Percentiles rank a stretch among this genome's conserved stretches.
phyloP scores from a whole-genome alignment of 2,797 vertebrate genomes.

The Hybognathus amarus region DNA sequence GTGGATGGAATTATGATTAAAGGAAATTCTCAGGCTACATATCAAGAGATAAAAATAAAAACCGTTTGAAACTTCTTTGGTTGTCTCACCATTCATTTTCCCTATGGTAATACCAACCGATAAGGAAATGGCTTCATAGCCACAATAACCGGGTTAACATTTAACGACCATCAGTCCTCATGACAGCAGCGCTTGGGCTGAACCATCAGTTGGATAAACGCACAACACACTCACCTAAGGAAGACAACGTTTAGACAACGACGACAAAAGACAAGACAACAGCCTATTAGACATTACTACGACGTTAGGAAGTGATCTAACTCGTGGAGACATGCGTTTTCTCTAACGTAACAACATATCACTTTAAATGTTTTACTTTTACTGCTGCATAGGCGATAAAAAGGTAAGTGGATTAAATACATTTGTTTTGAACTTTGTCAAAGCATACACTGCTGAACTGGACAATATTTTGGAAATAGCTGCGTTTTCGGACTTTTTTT shows the following conservation, averaged over 20 bases:
- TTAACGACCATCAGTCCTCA: not conserved
- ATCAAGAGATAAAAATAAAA: not conserved
- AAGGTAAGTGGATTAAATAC: not conserved
- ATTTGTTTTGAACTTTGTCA: not conserved
- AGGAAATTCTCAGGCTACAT: not conserved
- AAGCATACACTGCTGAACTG: not conserved
- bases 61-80: too few species aligned
- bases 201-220: too few species aligned
- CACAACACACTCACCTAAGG: too few species aligned
- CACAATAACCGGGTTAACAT: not conserved
- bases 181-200: not conserved
- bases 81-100: too few species aligned
- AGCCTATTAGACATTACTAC: not conserved
- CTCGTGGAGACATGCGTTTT: not conserved
- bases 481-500: not conserved
- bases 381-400: not conserved
- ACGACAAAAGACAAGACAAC: too few species aligned
- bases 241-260: too few species aligned
- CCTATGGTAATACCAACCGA: accelerated
- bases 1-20: not conserved
- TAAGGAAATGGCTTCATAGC: not conserved
- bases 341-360: not conserved
- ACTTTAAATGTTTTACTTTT: not conserved
- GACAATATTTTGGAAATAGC: not conserved
- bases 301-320: not conserved